Percentiles rank a stretch among this genome's conserved stretches.
Conservation (phyloP, 2,113 vertebrate species). For the Bettongia penicillata region DNA sequence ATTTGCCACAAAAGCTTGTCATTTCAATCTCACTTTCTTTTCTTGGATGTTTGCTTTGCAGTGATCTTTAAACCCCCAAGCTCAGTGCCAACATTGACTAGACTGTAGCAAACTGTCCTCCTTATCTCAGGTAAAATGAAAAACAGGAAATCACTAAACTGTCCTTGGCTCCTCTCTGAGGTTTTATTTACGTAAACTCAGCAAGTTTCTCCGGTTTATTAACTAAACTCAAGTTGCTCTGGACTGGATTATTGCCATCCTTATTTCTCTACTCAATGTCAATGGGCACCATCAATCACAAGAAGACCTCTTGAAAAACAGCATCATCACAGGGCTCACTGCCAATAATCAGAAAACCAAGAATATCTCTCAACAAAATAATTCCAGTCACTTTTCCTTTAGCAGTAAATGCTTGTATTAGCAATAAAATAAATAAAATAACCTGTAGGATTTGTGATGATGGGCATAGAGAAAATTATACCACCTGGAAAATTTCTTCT, state of each 20-base stretch:
- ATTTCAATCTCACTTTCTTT: slow-evolving; percentile 37
- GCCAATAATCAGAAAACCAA: not conserved
- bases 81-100: slow-evolving; percentile 54
- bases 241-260: not conserved
- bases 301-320: not conserved
- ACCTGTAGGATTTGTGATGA: not conserved
- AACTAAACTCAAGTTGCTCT: not conserved
- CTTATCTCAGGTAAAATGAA: slow-evolving; percentile 2
- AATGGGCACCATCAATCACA: not conserved
- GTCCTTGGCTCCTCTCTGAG: not conserved
- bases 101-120: slow-evolving; percentile 38
- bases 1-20: not conserved
- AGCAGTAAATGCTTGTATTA: not conserved
- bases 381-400: not conserved
- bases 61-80: slow-evolving; percentile 22
- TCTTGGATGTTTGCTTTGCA: slow-evolving; percentile 54
- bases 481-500: not conserved
- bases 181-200: not conserved
- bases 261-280: rapidly evolving
- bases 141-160: slow-evolving; percentile 36
- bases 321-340: not conserved
- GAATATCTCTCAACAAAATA: not conserved
- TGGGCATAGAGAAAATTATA: not conserved
- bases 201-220: not conserved
- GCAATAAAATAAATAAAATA: not conserved